phyloP scores from a whole-genome alignment of 2,888 invertebrate genomes.

The Thera obeliscata region DNA sequence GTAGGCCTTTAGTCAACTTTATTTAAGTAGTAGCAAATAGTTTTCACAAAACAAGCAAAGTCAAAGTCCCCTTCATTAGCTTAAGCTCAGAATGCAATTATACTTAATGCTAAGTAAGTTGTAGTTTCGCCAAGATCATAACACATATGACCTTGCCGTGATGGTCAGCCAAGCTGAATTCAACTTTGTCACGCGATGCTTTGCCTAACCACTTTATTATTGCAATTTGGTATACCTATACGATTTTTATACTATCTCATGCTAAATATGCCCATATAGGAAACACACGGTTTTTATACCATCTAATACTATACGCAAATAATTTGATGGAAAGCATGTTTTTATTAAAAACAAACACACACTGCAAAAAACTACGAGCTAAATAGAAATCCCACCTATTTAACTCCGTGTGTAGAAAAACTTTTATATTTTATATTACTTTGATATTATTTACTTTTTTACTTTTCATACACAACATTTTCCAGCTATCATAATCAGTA shows the following conservation, averaged over 20 bases:
- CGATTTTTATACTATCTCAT: background rate
- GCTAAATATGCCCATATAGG: background rate
- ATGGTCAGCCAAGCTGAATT: constrained; percentile 54
- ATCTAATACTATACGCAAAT: background rate
- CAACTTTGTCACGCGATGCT: constrained; percentile 54
- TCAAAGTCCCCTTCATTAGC: constrained; percentile 8
- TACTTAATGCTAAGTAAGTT: constrained; percentile 15
- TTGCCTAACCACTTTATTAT: constrained; percentile 32
- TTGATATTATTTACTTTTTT: no score
- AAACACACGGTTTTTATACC: background rate
- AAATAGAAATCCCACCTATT: no score
- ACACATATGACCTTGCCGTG: constrained; percentile 49
- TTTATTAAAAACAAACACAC: no score
- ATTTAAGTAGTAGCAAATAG: background rate
- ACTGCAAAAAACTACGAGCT: no score
- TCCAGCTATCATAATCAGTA: no score
- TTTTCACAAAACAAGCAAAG: background rate
- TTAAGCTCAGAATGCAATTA: constrained; percentile 7
- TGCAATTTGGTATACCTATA: constrained; percentile 9
- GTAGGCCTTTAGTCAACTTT: no score
- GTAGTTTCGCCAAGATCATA: constrained; percentile 35
- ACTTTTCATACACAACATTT: no score
- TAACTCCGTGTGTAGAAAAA: no score
- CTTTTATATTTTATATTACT: no score
- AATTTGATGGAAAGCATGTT: no score